These are phyloP conservation scores for Cheilosia scutellata DNA, from an alignment of 2,888 invertebrate genomes.

Conservation along the genomic window DNA sequence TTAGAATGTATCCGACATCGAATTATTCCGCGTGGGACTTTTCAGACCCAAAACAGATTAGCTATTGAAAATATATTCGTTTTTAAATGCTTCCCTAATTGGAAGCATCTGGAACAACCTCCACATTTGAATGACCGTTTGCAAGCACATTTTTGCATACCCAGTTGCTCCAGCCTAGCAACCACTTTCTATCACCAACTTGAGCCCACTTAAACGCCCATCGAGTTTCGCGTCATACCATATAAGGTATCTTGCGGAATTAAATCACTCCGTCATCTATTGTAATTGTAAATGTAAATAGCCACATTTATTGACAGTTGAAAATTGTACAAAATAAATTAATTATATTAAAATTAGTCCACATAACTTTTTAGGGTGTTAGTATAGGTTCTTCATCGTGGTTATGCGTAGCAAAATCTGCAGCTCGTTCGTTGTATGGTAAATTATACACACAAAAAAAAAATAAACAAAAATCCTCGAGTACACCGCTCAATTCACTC, in stretches of 20 bases:
- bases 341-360: conserved; percentile 52
- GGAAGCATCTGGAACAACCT: conserved; percentile 14
- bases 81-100: background rate
- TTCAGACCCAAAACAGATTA: conserved; percentile 11
- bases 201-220: conserved; percentile 62
- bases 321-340: conserved; percentile 62
- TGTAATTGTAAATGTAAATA: conserved; percentile 14
- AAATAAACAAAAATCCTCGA: background rate
- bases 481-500: conserved; percentile 77
- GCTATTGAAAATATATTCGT: background rate
- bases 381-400: conserved; percentile 22
- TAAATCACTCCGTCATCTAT: background rate
- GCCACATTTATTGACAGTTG: conserved; percentile 30
- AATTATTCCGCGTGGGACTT: conserved; percentile 26
- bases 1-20: conserved; percentile 39
- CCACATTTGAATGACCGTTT: background rate
- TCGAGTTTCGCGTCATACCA: conserved; percentile 12
- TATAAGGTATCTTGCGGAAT: conserved; percentile 31
- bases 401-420: conserved; percentile 11
- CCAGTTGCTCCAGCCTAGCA: conserved; percentile 16
- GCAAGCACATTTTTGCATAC: background rate
- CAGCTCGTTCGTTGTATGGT: conserved; percentile 46
- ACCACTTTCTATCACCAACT: conserved; percentile 49
- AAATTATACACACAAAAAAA: background rate
- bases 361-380: conserved; percentile 26